Evolutionary conservation across 2,888 invertebrate species (phyloP).

Genomic region (Ochlodes sylvanus): DNA sequence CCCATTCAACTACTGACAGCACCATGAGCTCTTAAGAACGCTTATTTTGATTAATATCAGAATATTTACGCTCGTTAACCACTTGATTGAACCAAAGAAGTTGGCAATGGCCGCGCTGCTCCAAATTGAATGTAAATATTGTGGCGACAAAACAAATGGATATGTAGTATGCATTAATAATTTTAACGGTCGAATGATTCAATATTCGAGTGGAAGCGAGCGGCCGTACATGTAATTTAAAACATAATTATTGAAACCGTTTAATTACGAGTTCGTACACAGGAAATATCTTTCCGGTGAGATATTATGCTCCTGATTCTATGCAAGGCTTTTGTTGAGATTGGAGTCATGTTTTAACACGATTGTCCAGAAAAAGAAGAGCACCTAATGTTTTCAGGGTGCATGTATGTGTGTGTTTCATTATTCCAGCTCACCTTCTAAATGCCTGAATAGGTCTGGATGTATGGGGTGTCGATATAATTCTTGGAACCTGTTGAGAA

Average conservation of each 20-base stretch:
- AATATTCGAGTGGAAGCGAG: slow-evolving; percentile 18
- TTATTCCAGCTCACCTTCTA: no score
- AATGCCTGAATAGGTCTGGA: no score
- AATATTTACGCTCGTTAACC: slow-evolving; percentile 10
- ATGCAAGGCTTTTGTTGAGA: neutral
- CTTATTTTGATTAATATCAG: neutral
- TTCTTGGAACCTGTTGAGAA: no score
- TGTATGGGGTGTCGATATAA: no score
- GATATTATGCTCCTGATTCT: neutral
- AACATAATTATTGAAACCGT: slow-evolving; percentile 33
- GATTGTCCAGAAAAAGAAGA: no score
- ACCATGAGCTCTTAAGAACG: no score
- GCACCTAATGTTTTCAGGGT: no score
- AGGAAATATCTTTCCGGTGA: neutral
- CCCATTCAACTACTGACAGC: no score
- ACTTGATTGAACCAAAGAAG: slow-evolving; percentile 21
- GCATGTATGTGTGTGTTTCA: no score
- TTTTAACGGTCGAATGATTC: slow-evolving; percentile 29
- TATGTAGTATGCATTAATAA: slow-evolving; percentile 30
- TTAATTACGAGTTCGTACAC: slow-evolving; percentile 17
- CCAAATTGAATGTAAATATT: slow-evolving; percentile 36
- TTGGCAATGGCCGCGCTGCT: slow-evolving; percentile 7
- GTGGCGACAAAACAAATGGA: slow-evolving; percentile 28
- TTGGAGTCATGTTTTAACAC: no score
- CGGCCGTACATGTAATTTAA: slow-evolving; percentile 32